Evolutionary conservation across 2,888 invertebrate genomes (phyloP).

Genomic region (Acronicta alni): DNA sequence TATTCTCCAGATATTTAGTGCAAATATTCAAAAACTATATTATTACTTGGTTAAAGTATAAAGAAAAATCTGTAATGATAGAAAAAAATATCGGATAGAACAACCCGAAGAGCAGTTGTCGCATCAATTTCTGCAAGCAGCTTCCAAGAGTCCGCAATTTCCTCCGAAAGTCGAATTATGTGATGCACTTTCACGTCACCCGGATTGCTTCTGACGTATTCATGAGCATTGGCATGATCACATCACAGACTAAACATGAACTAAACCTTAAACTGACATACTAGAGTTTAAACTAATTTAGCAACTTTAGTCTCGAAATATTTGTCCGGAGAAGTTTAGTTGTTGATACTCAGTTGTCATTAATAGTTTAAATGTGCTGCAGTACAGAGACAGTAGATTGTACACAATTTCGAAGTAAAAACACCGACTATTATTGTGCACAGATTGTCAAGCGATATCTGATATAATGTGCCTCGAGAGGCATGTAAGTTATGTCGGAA

Average conservation of each 20-base stretch:
- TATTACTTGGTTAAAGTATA: too few relatives aligned
- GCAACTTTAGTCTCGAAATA: slow-evolving; percentile 18
- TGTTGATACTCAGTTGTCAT: slow-evolving; percentile 57
- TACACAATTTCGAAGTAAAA: slow-evolving; percentile 28
- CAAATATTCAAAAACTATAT: too few relatives aligned
- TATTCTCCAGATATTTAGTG: too few relatives aligned
- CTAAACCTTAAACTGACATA: slow-evolving; percentile 46
- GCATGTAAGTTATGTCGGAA: slow-evolving; percentile 7
- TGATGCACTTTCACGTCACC: slow-evolving; percentile 62
- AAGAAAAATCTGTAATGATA: too few relatives aligned
- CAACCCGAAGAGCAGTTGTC: slow-evolving; percentile 2
- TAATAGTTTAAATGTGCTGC: slow-evolving; percentile 51
- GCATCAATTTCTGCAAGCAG: slow-evolving; percentile 24
- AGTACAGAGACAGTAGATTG: slow-evolving; percentile 9
- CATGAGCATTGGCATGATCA: slow-evolving; percentile 56
- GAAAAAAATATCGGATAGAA: neutral
- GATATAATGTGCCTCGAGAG: slow-evolving; percentile 41
- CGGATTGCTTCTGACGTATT: slow-evolving; percentile 60
- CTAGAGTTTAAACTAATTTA: slow-evolving; percentile 53
- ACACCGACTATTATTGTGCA: slow-evolving; percentile 35
- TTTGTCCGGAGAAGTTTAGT: slow-evolving; percentile 53
- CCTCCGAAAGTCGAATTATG: slow-evolving; percentile 56
- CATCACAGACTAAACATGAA: slow-evolving; percentile 32
- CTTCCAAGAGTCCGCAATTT: slow-evolving; percentile 50
- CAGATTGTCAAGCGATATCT: slow-evolving; percentile 28